A percentile compares a stretch with the other conserved stretches of the same genome.
phyloP scores from a whole-genome alignment of 2,113 vertebrate genomes.

The Lampris incognitus region DNA sequence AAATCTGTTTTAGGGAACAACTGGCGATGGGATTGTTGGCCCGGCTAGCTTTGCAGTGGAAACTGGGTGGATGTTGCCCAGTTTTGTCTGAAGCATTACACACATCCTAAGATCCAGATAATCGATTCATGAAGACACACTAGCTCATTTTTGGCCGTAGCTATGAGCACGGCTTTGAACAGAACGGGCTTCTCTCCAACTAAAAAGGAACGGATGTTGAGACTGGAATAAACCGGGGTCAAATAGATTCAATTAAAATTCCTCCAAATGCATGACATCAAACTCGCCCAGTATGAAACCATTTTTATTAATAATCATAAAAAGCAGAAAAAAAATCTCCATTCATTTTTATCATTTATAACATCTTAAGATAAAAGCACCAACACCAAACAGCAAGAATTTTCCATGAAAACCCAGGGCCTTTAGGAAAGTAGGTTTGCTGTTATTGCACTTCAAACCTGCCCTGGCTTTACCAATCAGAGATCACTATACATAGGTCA shows the following conservation, averaged over 20 bases:
- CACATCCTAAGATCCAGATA: neutral
- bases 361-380: conserved; percentile 82
- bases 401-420: conserved; percentile 67
- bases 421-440: conserved; percentile 75
- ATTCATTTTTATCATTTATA: conserved; percentile 73
- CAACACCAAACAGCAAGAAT: conserved; percentile 80
- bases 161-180: conserved; percentile 11
- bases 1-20: too few relatives aligned
- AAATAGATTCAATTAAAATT: neutral
- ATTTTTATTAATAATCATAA: conserved; percentile 82
- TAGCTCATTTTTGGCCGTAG: conserved; percentile 33
- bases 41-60: too few relatives aligned
- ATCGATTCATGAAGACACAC: conserved; percentile 27
- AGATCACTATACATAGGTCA: conserved; percentile 43
- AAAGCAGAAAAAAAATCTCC: conserved; percentile 76
- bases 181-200: conserved; percentile 18
- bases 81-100: too few relatives aligned
- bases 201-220: neutral
- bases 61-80: too few relatives aligned
- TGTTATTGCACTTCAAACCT: conserved; percentile 82
- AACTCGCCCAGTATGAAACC: conserved; percentile 73
- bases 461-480: conserved; percentile 65
- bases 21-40: too few relatives aligned
- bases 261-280: conserved; percentile 12
- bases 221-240: neutral